Conservation (phyloP, 2,797 vertebrate genomes). For the Acipenser oxyrinchus region DNA sequence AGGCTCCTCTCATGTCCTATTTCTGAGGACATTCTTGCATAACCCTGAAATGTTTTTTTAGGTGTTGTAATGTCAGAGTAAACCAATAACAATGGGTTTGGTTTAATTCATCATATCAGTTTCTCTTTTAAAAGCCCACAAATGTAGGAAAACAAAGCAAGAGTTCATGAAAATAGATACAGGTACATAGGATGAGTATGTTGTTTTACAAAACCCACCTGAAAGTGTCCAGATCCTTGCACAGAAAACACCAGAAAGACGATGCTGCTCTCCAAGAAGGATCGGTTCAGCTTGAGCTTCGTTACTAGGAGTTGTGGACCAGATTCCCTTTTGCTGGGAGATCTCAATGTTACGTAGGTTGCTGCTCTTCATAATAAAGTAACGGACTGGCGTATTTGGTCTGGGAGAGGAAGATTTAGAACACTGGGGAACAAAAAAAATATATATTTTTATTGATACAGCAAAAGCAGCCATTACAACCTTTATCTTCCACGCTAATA, state of each 20-base stretch:
- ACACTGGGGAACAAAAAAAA: too few relatives aligned
- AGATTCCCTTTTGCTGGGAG: constrained; percentile 83
- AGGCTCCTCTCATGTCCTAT: constrained; percentile 70
- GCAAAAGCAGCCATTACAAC: too few relatives aligned
- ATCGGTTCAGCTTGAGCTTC: constrained; percentile 76
- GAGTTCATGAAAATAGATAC: background rate
- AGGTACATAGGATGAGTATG: background rate
- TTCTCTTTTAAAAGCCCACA: background rate
- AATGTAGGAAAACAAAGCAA: background rate
- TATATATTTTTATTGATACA: too few relatives aligned
- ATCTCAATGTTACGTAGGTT: constrained; percentile 78
- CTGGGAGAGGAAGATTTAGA: too few relatives aligned
- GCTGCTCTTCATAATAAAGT: constrained; percentile 92
- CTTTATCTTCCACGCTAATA: too few relatives aligned
- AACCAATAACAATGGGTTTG: background rate
- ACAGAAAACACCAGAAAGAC: constrained; percentile 87
- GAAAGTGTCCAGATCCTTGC: constrained; percentile 86
- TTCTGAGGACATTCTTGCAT: constrained; percentile 75
- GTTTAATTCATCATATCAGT: background rate
- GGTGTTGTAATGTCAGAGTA: too few relatives aligned
- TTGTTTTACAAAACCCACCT: constrained; percentile 50
- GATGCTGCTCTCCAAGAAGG: constrained; percentile 62
- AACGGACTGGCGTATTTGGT: constrained; percentile 40
- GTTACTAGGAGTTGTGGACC: constrained; percentile 80
- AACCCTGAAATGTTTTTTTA: constrained; percentile 59